Base-by-base conservation (phyloP, 2,888 invertebrate genomes). In the Melanostoma scalare region DNA sequence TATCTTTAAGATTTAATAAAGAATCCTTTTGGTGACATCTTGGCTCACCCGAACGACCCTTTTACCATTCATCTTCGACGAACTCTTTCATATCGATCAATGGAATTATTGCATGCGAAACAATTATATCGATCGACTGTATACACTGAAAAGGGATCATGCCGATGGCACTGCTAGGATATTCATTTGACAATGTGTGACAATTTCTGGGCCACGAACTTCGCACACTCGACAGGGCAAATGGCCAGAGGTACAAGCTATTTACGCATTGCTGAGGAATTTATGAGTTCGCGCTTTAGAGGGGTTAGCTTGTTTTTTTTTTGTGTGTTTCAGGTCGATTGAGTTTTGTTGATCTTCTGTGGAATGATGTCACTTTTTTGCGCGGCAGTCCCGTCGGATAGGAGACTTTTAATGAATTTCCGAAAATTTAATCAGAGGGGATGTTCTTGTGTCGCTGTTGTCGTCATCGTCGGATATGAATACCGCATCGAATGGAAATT, bases 111-210 rank as follows among this genome's bases (percentile, higher is more conserved):
- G 38, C 68, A 46, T 20, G 20, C 20, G 55, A 73, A 65, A 65
- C 69, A 71, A 75, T 77, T 82, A 77, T 73, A 82, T 82, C 77
- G 82, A 82, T 82, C 75, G 68, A 74, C 73, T 40, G 52, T 20
- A n/a, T n/a, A 20, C 20, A 20, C 20, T 20, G n/a, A 36, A 65
- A 50, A 44, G 52, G 60, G 68, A 61, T 55, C 55, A 55, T 8
- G 42, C 30, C 40, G 48, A 48, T 71, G 20, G 20, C 53, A 8
- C 30, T 60, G 36, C 38, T 74, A 60, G 77, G 33, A 77, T 63
- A 77, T 77, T 77, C 69, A 82, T 82, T 82, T 77, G 77, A 82
- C 82, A 82, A 82, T 77, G 82, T 82, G 82, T 82, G 82, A 82
- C 82, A 82, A 82, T 82, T 82, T 72, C 20, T 44, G 67, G 75